A percentile compares a stretch with the other conserved stretches of the same genome.
These are phyloP conservation scores for Drosophila subsilvestris DNA, from an alignment of 2,888 invertebrate genomes.

Conservation along the genomic window DNA sequence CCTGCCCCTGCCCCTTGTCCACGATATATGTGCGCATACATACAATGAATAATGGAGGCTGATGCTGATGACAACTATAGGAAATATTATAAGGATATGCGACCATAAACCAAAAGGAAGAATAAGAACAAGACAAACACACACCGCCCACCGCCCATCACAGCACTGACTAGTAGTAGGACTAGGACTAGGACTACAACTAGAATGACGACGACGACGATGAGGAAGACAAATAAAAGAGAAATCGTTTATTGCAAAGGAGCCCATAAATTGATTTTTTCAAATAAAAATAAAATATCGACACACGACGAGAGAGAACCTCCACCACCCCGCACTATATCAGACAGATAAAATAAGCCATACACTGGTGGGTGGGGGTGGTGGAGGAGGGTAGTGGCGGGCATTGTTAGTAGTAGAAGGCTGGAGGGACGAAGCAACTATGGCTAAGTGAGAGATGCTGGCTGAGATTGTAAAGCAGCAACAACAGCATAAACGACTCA, in stretches of 20 bases:
- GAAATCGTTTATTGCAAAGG: slow-evolving; percentile 82
- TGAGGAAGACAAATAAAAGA: slow-evolving; percentile 77
- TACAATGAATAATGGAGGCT: slow-evolving; percentile 52
- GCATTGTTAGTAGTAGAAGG: background rate
- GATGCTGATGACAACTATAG: slow-evolving; percentile 76
- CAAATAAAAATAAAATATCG: slow-evolving; percentile 81
- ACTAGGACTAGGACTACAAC: background rate
- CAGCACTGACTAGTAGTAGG: background rate
- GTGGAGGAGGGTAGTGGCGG: background rate
- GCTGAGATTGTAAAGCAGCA: slow-evolving; percentile 14
- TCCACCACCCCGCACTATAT: slow-evolving; percentile 10
- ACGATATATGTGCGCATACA: no score
- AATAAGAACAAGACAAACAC: slow-evolving; percentile 20
- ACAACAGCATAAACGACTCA: slow-evolving; percentile 53
- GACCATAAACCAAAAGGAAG: slow-evolving; percentile 71
- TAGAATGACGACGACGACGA: slow-evolving; percentile 8
- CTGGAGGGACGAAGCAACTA: slow-evolving; percentile 12
- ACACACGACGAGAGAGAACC: slow-evolving; percentile 31
- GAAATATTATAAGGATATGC: slow-evolving; percentile 81
- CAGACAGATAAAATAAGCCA: slow-evolving; percentile 56
- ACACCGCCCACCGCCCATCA: background rate
- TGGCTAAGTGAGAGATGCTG: slow-evolving; percentile 40
- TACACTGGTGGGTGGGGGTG: slow-evolving; percentile 42
- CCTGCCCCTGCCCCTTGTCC: no score
- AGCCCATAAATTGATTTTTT: slow-evolving; percentile 80